Percentiles rank a stretch among this genome's conserved stretches.
Conservation (phyloP, 1,140 invertebrate species). For the Portunus trituberculatus region DNA sequence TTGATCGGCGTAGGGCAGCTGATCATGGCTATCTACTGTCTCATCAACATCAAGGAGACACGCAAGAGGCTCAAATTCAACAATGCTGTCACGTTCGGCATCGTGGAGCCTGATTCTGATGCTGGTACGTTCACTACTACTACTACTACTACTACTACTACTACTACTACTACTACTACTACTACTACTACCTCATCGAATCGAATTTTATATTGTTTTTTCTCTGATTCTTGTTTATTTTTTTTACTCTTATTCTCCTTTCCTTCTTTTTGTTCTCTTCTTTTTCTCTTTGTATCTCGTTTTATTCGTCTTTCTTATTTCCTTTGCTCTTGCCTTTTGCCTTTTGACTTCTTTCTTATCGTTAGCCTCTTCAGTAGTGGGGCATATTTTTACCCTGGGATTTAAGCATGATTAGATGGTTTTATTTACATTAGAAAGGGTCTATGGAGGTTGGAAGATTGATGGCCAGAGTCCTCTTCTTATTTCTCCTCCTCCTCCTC, state of each 20-base stretch:
- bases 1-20: constrained; percentile 72
- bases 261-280: neutral
- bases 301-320: neutral
- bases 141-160: no score
- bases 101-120: constrained; percentile 76
- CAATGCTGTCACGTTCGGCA: constrained; percentile 75
- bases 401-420: no score
- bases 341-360: neutral
- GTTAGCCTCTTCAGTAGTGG: no score
- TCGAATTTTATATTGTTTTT: neutral
- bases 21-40: constrained; percentile 76
- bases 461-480: no score
- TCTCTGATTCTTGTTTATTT: neutral
- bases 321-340: neutral
- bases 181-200: no score
- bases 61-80: constrained; percentile 77
- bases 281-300: neutral
- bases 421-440: no score
- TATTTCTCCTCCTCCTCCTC: no score
- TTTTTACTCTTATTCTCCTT: neutral
- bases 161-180: no score
- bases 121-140: constrained; percentile 64
- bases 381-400: no score
- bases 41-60: constrained; percentile 75
- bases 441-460: no score